These are phyloP conservation scores for Neocrepidodera transversa DNA, from an alignment of 2,888 invertebrate genomes.

Conservation along the genomic window DNA sequence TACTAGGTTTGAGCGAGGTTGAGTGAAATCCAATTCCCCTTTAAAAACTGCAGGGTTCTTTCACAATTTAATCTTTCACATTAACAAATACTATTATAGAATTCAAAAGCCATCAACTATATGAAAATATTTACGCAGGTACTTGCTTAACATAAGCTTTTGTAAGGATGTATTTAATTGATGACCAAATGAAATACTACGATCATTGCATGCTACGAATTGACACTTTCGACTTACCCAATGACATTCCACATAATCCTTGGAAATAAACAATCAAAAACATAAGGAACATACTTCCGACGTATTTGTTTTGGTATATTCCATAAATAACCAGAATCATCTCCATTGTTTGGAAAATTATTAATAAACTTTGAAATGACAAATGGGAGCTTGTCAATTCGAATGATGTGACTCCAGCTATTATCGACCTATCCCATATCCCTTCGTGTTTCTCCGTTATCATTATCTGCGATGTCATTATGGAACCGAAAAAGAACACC, in stretches of 20 bases:
- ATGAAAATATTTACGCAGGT: too few relatives aligned
- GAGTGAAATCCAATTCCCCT: too few relatives aligned
- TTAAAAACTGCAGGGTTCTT: too few relatives aligned
- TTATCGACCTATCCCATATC: slow-evolving; percentile 83
- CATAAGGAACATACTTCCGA: slow-evolving; percentile 69
- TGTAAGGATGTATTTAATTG: too few relatives aligned
- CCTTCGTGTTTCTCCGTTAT: slow-evolving; percentile 79
- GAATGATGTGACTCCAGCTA: slow-evolving; percentile 80
- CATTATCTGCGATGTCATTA: slow-evolving; percentile 81
- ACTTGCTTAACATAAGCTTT: too few relatives aligned
- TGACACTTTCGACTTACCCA: slow-evolving; percentile 71
- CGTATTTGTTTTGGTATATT: slow-evolving; percentile 68
- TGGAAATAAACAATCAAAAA: slow-evolving; percentile 72
- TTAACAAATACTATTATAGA: too few relatives aligned
- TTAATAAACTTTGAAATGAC: slow-evolving; percentile 68
- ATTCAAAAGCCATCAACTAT: too few relatives aligned
- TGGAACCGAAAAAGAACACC: slow-evolving; percentile 82
- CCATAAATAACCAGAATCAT: slow-evolving; percentile 69
- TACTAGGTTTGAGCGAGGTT: too few relatives aligned
- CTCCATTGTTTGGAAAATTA: slow-evolving; percentile 72
- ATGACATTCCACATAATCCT: slow-evolving; percentile 86
- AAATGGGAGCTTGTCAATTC: slow-evolving; percentile 85
- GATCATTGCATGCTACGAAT: too few relatives aligned
- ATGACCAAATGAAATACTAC: too few relatives aligned
- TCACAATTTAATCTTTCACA: too few relatives aligned